Percentiles rank a stretch among this genome's conserved stretches.
phyloP scores from a whole-genome alignment of 2,888 invertebrate species.

The Limnephilus rhombicus region DNA sequence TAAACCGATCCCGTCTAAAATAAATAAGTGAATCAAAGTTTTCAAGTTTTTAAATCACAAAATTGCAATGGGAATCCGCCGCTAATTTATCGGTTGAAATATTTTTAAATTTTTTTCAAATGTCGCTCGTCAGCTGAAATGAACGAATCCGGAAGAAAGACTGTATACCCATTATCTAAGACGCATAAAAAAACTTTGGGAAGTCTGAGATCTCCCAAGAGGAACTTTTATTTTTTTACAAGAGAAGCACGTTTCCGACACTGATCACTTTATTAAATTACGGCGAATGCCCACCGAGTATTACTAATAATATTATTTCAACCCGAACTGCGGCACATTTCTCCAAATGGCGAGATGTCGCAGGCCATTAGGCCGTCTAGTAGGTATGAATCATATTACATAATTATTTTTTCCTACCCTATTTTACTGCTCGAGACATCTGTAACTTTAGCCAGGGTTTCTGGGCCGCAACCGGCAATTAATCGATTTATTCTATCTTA shows the following conservation, averaged over 20 bases:
- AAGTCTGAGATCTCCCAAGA: background rate
- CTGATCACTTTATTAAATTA: background rate
- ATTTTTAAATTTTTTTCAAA: background rate
- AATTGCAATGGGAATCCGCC: background rate
- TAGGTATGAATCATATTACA: background rate
- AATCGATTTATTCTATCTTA: background rate
- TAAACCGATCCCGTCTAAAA: background rate
- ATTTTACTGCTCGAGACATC: background rate
- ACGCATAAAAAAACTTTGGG: background rate
- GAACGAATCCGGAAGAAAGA: no score
- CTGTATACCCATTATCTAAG: background rate
- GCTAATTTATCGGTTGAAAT: background rate
- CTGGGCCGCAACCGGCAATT: background rate
- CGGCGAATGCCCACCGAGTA: background rate
- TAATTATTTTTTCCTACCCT: background rate
- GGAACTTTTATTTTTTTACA: background rate
- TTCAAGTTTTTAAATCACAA: background rate
- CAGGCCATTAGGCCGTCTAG: background rate
- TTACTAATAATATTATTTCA: slow-evolving; percentile 1
- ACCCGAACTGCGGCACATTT: background rate
- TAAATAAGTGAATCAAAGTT: background rate
- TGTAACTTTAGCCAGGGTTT: background rate
- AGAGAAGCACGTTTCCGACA: background rate
- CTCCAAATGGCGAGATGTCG: background rate
- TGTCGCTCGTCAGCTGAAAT: background rate